A percentile compares a stretch with the other conserved stretches of the same genome.
phyloP scores from a whole-genome alignment of 2,113 vertebrate genomes.

The Eulemur macaco region DNA sequence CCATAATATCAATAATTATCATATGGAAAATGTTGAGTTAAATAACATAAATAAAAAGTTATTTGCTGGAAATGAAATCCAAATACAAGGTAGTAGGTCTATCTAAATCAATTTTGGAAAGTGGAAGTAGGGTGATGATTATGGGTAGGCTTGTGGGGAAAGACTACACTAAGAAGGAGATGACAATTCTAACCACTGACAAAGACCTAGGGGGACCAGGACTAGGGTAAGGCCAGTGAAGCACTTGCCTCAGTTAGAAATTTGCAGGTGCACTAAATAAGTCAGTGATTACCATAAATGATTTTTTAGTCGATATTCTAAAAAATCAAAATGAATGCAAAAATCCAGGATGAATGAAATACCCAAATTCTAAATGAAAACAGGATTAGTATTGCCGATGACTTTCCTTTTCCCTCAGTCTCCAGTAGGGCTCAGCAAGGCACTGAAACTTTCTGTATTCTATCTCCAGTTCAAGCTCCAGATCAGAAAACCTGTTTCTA shows the following conservation, averaged over 20 bases:
- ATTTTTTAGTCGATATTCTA: not conserved
- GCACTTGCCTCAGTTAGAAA: not conserved
- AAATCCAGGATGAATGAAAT: not conserved
- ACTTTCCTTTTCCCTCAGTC: not conserved
- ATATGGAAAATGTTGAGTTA: not conserved
- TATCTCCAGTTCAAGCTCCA: not conserved
- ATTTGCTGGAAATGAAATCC: not conserved
- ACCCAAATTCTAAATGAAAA: not conserved
- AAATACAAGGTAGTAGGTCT: not conserved
- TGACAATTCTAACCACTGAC: not conserved
- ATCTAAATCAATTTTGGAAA: not conserved
- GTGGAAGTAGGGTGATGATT: not conserved
- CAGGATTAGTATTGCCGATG: not conserved
- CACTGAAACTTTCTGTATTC: not conserved
- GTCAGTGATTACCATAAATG: not conserved
- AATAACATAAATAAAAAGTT: not conserved
- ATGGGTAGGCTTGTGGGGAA: not conserved
- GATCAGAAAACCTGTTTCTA: not conserved
- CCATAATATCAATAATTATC: not conserved
- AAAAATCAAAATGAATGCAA: not conserved
- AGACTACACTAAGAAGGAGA: not conserved
- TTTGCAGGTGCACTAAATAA: not conserved
- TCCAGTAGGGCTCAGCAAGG: not conserved
- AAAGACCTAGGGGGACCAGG: not conserved
- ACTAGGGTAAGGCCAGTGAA: not conserved